phyloP scores from a whole-genome alignment of 2,113 vertebrate genomes.

The Piaya cayana region DNA sequence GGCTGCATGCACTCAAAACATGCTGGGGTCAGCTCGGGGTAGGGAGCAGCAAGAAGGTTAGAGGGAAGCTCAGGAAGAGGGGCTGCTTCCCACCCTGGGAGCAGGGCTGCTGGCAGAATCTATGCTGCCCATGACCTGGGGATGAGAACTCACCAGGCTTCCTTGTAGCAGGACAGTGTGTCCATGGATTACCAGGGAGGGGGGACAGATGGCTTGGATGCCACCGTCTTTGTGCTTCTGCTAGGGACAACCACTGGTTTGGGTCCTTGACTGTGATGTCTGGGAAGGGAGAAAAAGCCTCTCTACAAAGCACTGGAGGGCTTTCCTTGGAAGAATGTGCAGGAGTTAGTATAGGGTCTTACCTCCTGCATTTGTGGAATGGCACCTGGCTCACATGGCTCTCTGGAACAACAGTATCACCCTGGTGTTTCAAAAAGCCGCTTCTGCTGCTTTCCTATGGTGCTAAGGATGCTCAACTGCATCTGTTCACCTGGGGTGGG shows the following conservation, averaged over 20 bases:
- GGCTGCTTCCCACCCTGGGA: not conserved
- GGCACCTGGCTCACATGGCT: not conserved
- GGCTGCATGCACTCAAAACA: fast-evolving
- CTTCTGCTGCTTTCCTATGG: not conserved
- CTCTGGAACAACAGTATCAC: not conserved
- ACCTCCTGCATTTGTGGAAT: not conserved
- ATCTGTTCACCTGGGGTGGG: not conserved
- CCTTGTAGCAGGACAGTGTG: not conserved
- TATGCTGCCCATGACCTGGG: not conserved
- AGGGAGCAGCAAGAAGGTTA: not conserved
- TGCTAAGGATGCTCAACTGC: not conserved
- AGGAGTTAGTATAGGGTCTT: not conserved
- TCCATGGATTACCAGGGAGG: not conserved
- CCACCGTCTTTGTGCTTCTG: not conserved
- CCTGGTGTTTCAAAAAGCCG: not conserved
- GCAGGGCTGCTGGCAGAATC: not conserved
- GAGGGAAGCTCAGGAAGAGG: not conserved
- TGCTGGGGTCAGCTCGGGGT: not conserved
- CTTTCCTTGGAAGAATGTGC: not conserved
- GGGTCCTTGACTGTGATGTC: not conserved
- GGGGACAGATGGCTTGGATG: not conserved
- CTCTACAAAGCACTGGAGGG: not conserved
- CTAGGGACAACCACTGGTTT: not conserved
- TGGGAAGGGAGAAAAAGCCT: not conserved
- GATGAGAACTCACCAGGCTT: not conserved